Conservation (phyloP, 2,888 invertebrate genomes). For the Zelleria hepariella region DNA sequence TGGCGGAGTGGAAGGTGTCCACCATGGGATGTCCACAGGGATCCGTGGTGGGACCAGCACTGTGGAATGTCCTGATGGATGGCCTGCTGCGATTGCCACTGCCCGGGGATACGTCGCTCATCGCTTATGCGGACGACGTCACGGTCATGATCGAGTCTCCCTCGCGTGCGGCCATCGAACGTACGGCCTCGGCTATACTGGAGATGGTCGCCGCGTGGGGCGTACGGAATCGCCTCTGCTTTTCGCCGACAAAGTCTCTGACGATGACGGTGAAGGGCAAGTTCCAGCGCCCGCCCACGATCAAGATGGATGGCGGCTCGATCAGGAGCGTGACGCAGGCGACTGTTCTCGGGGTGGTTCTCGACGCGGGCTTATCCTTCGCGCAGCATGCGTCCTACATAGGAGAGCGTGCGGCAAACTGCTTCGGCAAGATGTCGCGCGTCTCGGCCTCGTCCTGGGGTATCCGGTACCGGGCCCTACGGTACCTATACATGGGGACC, state of each 20-base stretch:
- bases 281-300: background rate
- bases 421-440: background rate
- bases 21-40: slow-evolving; percentile 13
- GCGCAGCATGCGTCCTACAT: background rate
- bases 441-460: background rate
- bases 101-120: background rate
- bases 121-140: slow-evolving; percentile 22
- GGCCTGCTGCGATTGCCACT: background rate
- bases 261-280: background rate
- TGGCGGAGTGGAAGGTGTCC: background rate
- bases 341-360: background rate
- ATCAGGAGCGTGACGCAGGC: background rate
- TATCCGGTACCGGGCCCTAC: background rate
- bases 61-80: slow-evolving; percentile 10
- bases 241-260: background rate
- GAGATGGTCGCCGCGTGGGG: slow-evolving; percentile 11
- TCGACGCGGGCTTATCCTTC: background rate
- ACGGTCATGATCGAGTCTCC: slow-evolving; percentile 17
- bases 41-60: slow-evolving; percentile 10
- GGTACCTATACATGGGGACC: background rate
- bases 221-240: background rate
- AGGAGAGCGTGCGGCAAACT: background rate
- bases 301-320: background rate
- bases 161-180: slow-evolving; percentile 13
- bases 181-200: slow-evolving; percentile 5